Conservation (phyloP, 1,140 invertebrate genomes). For the Diachasma alloeum region DNA sequence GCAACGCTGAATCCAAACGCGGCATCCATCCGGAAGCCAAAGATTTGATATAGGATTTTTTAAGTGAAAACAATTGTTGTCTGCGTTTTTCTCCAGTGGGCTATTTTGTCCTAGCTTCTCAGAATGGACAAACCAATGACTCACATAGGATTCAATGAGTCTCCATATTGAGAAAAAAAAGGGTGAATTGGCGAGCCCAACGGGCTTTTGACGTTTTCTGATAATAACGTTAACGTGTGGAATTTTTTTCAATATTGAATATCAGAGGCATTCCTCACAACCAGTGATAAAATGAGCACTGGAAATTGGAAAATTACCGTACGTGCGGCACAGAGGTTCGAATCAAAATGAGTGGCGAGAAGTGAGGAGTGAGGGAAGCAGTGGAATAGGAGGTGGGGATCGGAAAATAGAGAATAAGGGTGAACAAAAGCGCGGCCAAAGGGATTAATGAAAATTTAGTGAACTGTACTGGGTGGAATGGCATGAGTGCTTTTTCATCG, state of each 20-base stretch:
- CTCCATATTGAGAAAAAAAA: not conserved
- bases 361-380: not conserved
- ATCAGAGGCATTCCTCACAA: slow-evolving; percentile 4
- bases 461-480: slow-evolving; percentile 2
- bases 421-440: slow-evolving; percentile 10
- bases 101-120: no score
- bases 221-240: not conserved
- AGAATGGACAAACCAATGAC: no score
- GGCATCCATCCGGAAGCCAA: no score
- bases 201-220: not conserved
- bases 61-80: no score
- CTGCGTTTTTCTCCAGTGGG: no score
- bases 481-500: slow-evolving; percentile 24
- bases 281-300: not conserved
- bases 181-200: not conserved
- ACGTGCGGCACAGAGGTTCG: not conserved
- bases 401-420: slow-evolving; percentile 3
- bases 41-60: no score
- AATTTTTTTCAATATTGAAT: slow-evolving; percentile 7
- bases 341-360: not conserved
- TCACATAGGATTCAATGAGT: not conserved
- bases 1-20: no score
- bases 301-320: slow-evolving; percentile 13
- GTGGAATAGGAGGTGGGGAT: not conserved
- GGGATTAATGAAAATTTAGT: slow-evolving; percentile 29